These are phyloP conservation scores for Rhingia campestris DNA, from an alignment of 2,888 invertebrate species.

Conservation along the genomic window DNA sequence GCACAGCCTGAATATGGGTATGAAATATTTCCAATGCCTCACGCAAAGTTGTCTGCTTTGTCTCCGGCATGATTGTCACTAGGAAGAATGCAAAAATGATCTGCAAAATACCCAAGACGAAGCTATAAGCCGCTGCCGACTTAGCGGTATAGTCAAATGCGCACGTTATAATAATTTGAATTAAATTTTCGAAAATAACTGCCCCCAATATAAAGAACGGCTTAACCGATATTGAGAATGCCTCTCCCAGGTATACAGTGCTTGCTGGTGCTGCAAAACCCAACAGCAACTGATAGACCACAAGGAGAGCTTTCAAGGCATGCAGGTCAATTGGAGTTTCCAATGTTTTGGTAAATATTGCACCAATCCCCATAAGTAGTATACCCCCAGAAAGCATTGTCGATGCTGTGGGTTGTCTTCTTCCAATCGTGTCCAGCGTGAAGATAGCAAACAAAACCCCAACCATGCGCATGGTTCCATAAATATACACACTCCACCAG, in stretches of 20 bases:
- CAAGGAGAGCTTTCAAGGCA: slow-evolving; percentile 16
- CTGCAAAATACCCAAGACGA: slow-evolving; percentile 75
- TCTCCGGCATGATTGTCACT: slow-evolving; percentile 78
- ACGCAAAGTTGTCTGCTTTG: slow-evolving; percentile 75
- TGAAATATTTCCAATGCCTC: slow-evolving; percentile 76
- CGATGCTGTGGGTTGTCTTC: slow-evolving; percentile 75
- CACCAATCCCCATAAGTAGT: slow-evolving; percentile 75
- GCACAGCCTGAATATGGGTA: background rate
- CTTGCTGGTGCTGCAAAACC: slow-evolving; percentile 76
- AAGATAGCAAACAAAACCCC: slow-evolving; percentile 67
- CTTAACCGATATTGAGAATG: slow-evolving; percentile 78
- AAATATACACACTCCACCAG: slow-evolving; percentile 75
- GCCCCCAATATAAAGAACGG: slow-evolving; percentile 76
- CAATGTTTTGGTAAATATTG: slow-evolving; percentile 63
- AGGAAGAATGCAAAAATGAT: slow-evolving; percentile 74
- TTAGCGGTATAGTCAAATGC: slow-evolving; percentile 1
- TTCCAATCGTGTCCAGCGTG: slow-evolving; percentile 76
- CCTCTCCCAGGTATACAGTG: slow-evolving; percentile 78
- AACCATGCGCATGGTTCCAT: slow-evolving; percentile 74
- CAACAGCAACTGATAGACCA: slow-evolving; percentile 77
- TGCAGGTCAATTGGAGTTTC: slow-evolving; percentile 54
- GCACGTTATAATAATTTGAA: slow-evolving; percentile 55
- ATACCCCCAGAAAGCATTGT: slow-evolving; percentile 75
- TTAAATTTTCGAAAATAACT: slow-evolving; percentile 77
- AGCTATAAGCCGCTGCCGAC: slow-evolving; percentile 71